Evolutionary conservation across 2,797 vertebrate genomes (phyloP).

Genomic region (Sebastolobus alascanus): DNA sequence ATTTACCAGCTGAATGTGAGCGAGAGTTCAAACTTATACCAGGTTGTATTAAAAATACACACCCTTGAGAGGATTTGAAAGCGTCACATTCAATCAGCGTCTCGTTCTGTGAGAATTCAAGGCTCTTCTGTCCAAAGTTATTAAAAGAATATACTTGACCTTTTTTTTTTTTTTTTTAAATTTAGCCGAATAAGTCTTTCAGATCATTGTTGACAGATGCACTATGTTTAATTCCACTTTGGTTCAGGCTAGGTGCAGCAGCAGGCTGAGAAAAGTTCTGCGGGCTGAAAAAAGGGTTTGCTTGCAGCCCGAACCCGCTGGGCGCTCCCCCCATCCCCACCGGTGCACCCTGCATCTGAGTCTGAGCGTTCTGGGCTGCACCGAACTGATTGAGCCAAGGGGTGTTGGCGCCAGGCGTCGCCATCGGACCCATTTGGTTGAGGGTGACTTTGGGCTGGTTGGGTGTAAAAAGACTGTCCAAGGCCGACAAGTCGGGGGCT

Average conservation of each 20-base stretch:
- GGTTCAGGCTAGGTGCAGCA: slow-evolving; percentile 75
- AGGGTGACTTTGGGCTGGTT: slow-evolving; percentile 96
- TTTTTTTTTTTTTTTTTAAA: background rate
- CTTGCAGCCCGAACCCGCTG: slow-evolving; percentile 93
- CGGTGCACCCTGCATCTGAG: slow-evolving; percentile 83
- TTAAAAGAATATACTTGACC: slow-evolving; percentile 52
- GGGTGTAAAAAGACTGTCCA: slow-evolving; percentile 94
- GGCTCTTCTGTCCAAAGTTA: slow-evolving; percentile 32
- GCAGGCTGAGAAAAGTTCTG: slow-evolving; percentile 93
- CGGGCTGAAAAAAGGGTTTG: slow-evolving; percentile 97
- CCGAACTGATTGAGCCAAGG: slow-evolving; percentile 94
- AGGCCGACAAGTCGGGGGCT: slow-evolving; percentile 89
- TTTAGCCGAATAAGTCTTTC: slow-evolving; percentile 97
- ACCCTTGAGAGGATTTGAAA: slow-evolving; percentile 40
- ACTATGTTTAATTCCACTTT: slow-evolving; percentile 89
- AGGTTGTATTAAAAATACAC: slow-evolving; percentile 62
- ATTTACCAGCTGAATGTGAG: slow-evolving; percentile 52
- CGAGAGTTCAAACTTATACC: slow-evolving; percentile 42
- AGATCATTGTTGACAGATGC: slow-evolving; percentile 94
- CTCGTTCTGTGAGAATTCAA: slow-evolving; percentile 53
- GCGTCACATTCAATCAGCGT: slow-evolving; percentile 62
- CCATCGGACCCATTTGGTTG: slow-evolving; percentile 92
- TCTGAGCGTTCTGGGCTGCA: slow-evolving; percentile 77
- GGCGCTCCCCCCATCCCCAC: slow-evolving; percentile 81
- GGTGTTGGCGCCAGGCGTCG: slow-evolving; percentile 63